Evolutionary conservation across 2,888 invertebrate species (phyloP), one percentile per base, ranked within the genome.

Genomic region (Volucella inflata): DNA sequence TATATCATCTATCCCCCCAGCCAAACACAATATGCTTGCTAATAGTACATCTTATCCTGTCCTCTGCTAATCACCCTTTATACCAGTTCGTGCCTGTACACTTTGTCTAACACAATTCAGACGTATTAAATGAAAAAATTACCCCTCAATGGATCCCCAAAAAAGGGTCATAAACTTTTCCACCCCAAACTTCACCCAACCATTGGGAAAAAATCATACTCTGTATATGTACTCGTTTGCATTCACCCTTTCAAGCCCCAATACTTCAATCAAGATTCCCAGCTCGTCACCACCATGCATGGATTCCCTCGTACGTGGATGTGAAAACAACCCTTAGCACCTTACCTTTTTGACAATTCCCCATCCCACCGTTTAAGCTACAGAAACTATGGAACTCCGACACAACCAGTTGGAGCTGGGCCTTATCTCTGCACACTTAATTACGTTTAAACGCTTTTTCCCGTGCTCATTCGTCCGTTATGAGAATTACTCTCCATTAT

Each of bases 361-460:
- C 75, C 57, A 68, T 68, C 79, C 67, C 67, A 51, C 44, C 6
- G 6, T 6, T 6, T 6, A 6, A 57, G 60, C 36, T 70, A 17
- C n/a, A 40, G 38, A 8, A 16, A 3, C 11, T 51, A 40, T 51
- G 30, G 62, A 60, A 53, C 53, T 64, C 40, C 55, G 21, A 72
- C 48, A 68, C 17, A 55, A 60, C 51, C 62, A 79, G 57, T 60
- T 71, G 55, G 62, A 72, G 68, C 76, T 68, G 62, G 57, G 76
- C 71, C 81, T 85, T 85, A 85, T 85, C 85, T 85, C 76, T 85
- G 81, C 85, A 85, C 85, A 85, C 85, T 85, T 85, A 85, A 85
- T 85, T 85, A 85, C 85, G 81, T 81, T 81, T 85, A 80, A 85
- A 85, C 76, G 85, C 81, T 81, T 85, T 79, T 85, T 85, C 76